A percentile compares a stretch with the other conserved stretches of the same genome.
phyloP scores from a whole-genome alignment of 2,888 invertebrate species.

The Rotaria sp. region DNA sequence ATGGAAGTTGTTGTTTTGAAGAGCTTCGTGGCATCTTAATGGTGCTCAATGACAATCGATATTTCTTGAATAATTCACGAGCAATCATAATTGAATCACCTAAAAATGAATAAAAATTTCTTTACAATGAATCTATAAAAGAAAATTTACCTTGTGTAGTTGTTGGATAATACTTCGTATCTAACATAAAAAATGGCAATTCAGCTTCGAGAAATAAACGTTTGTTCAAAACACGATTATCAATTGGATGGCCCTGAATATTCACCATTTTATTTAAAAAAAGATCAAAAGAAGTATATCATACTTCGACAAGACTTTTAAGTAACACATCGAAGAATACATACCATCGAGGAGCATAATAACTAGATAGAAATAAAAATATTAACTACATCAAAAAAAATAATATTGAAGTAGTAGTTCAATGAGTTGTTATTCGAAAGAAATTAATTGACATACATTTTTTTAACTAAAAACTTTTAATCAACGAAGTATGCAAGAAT shows the following conservation, averaged over 20 bases:
- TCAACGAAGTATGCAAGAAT: no score
- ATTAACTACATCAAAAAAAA: no score
- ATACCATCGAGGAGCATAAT: constrained; percentile 71
- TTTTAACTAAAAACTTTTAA: no score
- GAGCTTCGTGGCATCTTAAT: not conserved
- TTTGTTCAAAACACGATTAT: not conserved
- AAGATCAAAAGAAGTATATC: constrained; percentile 15
- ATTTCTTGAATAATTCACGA: not conserved
- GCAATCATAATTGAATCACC: constrained; percentile 22
- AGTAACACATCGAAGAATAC: constrained; percentile 64
- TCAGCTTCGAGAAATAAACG: constrained; percentile 36
- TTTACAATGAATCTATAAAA: no score
- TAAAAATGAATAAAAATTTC: not conserved
- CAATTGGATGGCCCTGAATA: not conserved
- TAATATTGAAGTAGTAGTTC: no score
- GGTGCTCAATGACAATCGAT: not conserved
- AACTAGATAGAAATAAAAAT: constrained; percentile 54
- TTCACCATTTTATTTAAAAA: no score
- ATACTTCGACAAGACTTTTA: constrained; percentile 58
- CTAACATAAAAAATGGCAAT: constrained; percentile 35
- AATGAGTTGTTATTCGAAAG: no score
- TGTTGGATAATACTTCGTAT: not conserved
- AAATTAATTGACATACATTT: no score
- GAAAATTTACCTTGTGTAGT: not conserved
- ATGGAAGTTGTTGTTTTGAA: not conserved